Percentiles rank a stretch among this genome's conserved stretches.
Conservation (phyloP, 2,888 invertebrate species). For the Agrochola macilenta region DNA sequence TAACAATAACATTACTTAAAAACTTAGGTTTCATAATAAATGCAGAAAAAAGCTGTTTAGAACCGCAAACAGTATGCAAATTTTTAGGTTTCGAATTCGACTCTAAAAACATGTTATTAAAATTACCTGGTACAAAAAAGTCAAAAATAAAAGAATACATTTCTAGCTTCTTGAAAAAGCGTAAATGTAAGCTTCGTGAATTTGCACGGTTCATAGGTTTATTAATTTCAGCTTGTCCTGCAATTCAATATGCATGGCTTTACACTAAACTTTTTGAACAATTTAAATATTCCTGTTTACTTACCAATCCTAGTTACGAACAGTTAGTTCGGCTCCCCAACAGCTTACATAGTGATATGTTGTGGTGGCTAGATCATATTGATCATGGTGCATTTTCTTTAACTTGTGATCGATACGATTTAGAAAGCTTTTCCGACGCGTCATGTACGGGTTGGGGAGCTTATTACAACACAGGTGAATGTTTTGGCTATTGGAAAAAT, state of each 20-base stretch:
- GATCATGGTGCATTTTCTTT: not conserved
- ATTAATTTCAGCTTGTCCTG: conserved; percentile 1
- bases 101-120: not conserved
- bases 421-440: conserved; percentile 32
- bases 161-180: not conserved
- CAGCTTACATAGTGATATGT: no score
- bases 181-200: conserved; percentile 18
- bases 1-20: not conserved
- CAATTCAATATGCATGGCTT: conserved; percentile 14
- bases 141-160: no score
- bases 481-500: not conserved
- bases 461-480: not conserved
- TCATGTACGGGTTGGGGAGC: conserved; percentile 1
- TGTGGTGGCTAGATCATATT: conserved; percentile 11
- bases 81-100: not conserved
- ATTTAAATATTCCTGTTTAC: conserved; percentile 8
- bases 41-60: not conserved
- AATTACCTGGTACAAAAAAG: not conserved
- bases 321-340: no score
- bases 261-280: conserved; percentile 8
- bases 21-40: not conserved
- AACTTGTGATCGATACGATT: conserved; percentile 3
- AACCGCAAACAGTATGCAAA: not conserved
- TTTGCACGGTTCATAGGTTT: conserved; percentile 10
- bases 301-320: no score